Conservation (phyloP, 1,140 invertebrate species). For the Neodiprion virginianus region DNA sequence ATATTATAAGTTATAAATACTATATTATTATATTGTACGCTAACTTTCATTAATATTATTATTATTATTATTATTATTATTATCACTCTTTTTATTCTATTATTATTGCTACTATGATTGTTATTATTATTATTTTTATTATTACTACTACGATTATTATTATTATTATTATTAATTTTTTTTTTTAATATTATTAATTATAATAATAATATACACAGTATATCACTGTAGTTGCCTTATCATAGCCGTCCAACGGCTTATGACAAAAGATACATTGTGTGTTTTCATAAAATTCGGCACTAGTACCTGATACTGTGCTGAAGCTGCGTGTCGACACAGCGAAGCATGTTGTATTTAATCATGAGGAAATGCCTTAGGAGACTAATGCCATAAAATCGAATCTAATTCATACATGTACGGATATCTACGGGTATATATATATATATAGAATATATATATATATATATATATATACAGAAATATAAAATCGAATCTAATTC, state of each 20-base stretch:
- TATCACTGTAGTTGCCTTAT: conserved; percentile 5
- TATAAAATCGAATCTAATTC: not conserved
- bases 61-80: conserved; percentile 12
- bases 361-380: conserved; percentile 6
- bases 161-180: conserved; percentile 3
- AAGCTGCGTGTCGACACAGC: not conserved
- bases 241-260: conserved; percentile 4
- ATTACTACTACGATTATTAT: not conserved
- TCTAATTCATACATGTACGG: not conserved
- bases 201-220: not conserved
- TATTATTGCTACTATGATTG: not conserved
- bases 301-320: not conserved
- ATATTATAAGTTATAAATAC: conserved; percentile 17
- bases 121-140: not conserved
- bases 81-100: not conserved
- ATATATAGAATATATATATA: not conserved
- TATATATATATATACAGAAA: not conserved
- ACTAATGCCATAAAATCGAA: not conserved
- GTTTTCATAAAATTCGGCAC: not conserved
- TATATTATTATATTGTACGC: conserved; percentile 6
- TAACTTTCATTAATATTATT: conserved; percentile 11
- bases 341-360: not conserved
- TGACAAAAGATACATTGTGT: conserved; percentile 5
- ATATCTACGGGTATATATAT: not conserved
- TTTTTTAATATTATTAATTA: not conserved